Percentiles rank a stretch among this genome's conserved stretches.
These are phyloP conservation scores for Melieria crassipennis DNA, from an alignment of 2,888 invertebrate genomes.

Conservation along the genomic window DNA sequence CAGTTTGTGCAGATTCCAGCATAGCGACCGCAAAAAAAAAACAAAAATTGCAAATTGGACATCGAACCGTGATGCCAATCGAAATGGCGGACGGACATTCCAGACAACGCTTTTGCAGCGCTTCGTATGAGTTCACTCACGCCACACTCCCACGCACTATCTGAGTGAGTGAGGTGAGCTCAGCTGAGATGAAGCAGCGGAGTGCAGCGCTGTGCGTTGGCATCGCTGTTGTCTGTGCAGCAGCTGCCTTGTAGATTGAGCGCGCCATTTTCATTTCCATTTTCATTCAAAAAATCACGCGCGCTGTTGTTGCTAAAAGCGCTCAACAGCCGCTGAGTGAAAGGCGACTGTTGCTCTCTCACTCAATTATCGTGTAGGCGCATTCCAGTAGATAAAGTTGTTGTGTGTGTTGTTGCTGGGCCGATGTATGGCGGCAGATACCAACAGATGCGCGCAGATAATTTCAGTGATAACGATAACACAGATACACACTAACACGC, in stretches of 20 bases:
- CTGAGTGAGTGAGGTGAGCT: background rate
- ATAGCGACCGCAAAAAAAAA: background rate
- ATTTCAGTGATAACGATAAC: slow-evolving; percentile 42
- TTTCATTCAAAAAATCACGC: slow-evolving; percentile 30
- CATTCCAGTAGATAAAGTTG: slow-evolving; percentile 28
- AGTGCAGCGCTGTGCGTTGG: background rate
- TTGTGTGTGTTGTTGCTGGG: background rate
- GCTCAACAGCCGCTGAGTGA: slow-evolving; percentile 8
- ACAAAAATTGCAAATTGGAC: background rate
- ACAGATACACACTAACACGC: slow-evolving; percentile 24
- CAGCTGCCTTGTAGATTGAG: no score
- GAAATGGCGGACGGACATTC: slow-evolving; percentile 15
- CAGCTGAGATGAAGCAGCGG: background rate
- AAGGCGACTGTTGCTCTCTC: background rate
- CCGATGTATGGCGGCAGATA: slow-evolving; percentile 13
- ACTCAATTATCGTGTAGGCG: background rate
- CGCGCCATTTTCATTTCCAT: background rate
- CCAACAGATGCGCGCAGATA: slow-evolving; percentile 29
- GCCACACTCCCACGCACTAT: background rate
- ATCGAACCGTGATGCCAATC: slow-evolving; percentile 7
- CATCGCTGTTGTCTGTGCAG: slow-evolving; percentile 2
- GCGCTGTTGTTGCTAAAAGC: slow-evolving; percentile 2
- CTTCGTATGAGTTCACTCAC: no score
- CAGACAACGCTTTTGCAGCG: no score
- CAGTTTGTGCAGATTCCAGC: slow-evolving; percentile 45